Evolutionary conservation across 2,797 vertebrate species (phyloP), one percentile per base, ranked within the genome.

Genomic region (Acrossocheilus fasciatus): DNA sequence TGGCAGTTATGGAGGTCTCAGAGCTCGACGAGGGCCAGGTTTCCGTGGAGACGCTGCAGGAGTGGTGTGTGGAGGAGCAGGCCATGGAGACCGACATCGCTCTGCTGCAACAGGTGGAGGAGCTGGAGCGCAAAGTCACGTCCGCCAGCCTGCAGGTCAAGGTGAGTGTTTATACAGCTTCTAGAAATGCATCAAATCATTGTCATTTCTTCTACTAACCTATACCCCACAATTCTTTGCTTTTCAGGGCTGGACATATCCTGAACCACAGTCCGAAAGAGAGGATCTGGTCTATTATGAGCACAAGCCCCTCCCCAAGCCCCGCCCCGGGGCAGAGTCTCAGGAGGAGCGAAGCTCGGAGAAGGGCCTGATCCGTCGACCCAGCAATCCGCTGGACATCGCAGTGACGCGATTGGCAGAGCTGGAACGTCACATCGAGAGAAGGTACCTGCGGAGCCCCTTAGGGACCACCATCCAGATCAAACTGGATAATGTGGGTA

Each of bases 401-500:
- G 98, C 98, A 95, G 98, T 99, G 97, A 98, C 97, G 94, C 98
- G 98, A 93, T 98, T 99, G 92, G 97, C 97, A 92, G 98, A 98
- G 96, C 97, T 99, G 98, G 98, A 99, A 97, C 97, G 97, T 96
- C 99, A 99, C 98, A 98, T 99, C 94, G 98, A 99, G 97, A 96
- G 98, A 99, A 99, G 98, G 98, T 99, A 99, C 97, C 98, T 99
- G 98, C 98, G 98, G 98, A 99, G 98, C 97, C 98, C 98, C 96
- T 98, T 99, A 99, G 98, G 98, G 97, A 99, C 97, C 97, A 99
- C 98, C 97, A 98, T 99, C 98, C 98, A 99, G 98, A 99, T 99
- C 98, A 99, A 98, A 97, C 97, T 99, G 98, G 98, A 99, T 98
- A 99, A 99, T 99, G 98, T 99, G 97, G 98, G 98, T 97, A 99